Percentiles rank a stretch among this genome's conserved stretches.
These are phyloP conservation scores for Drosophila falleni DNA, from an alignment of 2,888 invertebrate species.

Conservation along the genomic window DNA sequence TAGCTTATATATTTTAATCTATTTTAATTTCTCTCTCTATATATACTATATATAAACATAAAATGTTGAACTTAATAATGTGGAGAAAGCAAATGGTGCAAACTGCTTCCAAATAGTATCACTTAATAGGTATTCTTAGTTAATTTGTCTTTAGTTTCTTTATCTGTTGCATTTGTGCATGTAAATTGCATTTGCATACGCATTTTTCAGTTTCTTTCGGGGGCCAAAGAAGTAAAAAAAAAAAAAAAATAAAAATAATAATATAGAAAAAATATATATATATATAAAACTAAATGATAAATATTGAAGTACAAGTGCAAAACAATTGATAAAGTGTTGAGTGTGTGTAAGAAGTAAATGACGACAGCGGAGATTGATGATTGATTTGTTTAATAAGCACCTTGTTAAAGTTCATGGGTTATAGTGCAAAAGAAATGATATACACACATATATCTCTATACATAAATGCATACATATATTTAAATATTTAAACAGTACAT, in stretches of 20 bases:
- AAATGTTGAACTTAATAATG: constrained; percentile 60
- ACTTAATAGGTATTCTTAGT: constrained; percentile 33
- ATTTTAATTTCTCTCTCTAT: constrained; percentile 47
- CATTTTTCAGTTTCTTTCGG: constrained; percentile 83
- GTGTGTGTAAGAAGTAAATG: constrained; percentile 23
- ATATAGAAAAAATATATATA: background rate
- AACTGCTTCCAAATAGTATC: constrained; percentile 51
- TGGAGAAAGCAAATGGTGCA: constrained; percentile 35
- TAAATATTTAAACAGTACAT: constrained; percentile 52
- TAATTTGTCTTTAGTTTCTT: constrained; percentile 2
- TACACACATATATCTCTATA: constrained; percentile 64
- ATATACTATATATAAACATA: constrained; percentile 45
- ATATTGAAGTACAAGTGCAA: constrained; percentile 60
- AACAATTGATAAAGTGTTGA: constrained; percentile 46
- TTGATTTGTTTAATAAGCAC: constrained; percentile 51
- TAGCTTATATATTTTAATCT: constrained; percentile 66
- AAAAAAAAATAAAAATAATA: constrained; percentile 39
- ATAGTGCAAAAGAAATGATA: constrained; percentile 57
- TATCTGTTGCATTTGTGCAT: constrained; percentile 48
- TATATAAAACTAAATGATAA: constrained; percentile 49
- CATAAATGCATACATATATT: constrained; percentile 45
- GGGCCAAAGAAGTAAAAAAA: constrained; percentile 79
- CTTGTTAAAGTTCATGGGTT: constrained; percentile 84
- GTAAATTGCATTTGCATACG: constrained; percentile 68
- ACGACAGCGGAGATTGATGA: constrained; percentile 2